Conservation (phyloP, 2,888 invertebrate genomes). For the Tetranychus piercei region DNA sequence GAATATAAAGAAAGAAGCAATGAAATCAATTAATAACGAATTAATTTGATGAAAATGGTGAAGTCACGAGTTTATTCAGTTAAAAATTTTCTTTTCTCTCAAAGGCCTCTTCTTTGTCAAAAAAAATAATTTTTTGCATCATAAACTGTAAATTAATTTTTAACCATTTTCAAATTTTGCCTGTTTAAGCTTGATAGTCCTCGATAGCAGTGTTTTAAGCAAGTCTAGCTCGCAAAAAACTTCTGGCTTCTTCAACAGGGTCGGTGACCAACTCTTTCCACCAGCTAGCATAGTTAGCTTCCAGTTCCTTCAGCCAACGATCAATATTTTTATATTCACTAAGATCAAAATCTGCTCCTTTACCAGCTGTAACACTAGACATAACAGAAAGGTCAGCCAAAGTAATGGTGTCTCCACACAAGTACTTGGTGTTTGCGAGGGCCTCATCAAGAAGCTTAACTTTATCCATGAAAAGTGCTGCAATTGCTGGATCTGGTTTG, state of each 20-base stretch:
- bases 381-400: neutral
- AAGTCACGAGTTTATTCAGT: no score
- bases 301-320: neutral
- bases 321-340: neutral
- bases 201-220: no score
- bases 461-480: neutral
- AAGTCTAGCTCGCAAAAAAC: neutral
- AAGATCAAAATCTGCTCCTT: neutral
- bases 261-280: constrained; percentile 3
- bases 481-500: neutral
- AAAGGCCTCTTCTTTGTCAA: no score
- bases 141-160: no score
- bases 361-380: neutral
- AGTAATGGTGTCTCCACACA: neutral
- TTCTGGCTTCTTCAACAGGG: neutral
- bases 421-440: neutral
- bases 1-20: no score
- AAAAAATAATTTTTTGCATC: no score
- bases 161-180: no score
- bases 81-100: no score
- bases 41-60: no score
- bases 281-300: neutral
- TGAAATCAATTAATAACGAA: no score
- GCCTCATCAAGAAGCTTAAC: neutral
- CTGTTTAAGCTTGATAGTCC: no score